Evolutionary conservation across 2,797 vertebrate genomes (phyloP), one percentile per base, ranked within the genome.

Genomic region (Uromys caudimaculatus): DNA sequence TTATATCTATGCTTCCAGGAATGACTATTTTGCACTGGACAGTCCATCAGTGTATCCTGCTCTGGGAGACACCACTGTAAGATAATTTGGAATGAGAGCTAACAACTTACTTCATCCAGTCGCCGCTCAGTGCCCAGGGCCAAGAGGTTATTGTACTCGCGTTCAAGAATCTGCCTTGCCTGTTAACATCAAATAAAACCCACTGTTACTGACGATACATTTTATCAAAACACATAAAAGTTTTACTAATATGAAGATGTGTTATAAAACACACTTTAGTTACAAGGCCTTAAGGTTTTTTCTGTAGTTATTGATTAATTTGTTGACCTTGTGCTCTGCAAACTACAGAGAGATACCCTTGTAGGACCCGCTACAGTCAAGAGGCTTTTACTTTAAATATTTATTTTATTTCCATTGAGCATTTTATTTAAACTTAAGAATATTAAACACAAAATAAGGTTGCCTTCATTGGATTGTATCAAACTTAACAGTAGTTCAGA

Each of bases 81-180:
- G 84, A 12, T 35, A n/a, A 16, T 62, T 92, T 41, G 44, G 54
- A 94, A 54, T 58, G 47, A 81, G 83, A 97, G 93, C 97, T 97
- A 95, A 97, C 94, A 17, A 98, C 99, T 99, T 98, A 99, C 99
- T 99, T 99, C 99, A 90, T 99, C 99, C 98, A 99, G 99, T 69
- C 99, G 98, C 97, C 99, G 99, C 98, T 99, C 99, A n/a, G 99
- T 99, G 98, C 99, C 99, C 98, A 99, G 98, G 38, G 99, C 99
- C 99, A 99, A 99, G 97, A 99, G 99, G 98, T 99, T 99, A 97
- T 99, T 99, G 98, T 99, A 99, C 97, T 99, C 99, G 95, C 99
- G 99, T 99, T 99, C 99, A 97, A 99, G 99, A 98, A 99, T 99
- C 99, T 99, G 99, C 97, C 99, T 99, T 98, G 99, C 99, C 99